Conservation (phyloP, 1,140 invertebrate genomes). For the Meloidogyne hapla region DNA sequence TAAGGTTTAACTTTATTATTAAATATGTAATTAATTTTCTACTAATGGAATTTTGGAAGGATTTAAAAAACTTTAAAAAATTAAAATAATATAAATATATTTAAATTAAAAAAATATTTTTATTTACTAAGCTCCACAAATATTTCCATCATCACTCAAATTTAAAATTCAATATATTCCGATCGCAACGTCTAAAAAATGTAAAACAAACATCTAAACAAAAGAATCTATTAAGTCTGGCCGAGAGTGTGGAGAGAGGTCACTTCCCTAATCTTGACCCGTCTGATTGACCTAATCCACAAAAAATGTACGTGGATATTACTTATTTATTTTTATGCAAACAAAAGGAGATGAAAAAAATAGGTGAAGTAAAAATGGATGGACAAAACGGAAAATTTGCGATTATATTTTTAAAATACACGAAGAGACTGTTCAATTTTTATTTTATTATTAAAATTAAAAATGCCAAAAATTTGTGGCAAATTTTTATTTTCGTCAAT, state of each 20-base stretch:
- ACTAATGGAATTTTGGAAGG: no score
- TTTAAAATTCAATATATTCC: no score
- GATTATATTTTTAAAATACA: not conserved
- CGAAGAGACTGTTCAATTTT: not conserved
- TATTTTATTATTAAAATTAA: not conserved
- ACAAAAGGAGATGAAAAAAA: not conserved
- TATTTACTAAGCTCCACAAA: no score
- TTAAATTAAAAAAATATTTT: no score
- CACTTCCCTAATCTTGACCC: not conserved
- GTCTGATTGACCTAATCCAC: not conserved
- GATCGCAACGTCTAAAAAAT: not conserved
- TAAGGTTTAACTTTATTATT: no score
- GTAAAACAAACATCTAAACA: not conserved
- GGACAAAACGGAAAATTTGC: not conserved
- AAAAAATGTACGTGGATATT: not conserved
- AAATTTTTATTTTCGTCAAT: not conserved
- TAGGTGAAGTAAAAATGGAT: constrained; percentile 2
- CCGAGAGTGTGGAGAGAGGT: not conserved
- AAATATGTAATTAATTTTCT: no score
- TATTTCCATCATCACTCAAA: no score
- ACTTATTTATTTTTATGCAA: not conserved
- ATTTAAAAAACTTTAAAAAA: no score
- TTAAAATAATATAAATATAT: no score
- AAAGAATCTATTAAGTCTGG: not conserved
- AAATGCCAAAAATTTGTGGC: not conserved